A percentile compares a stretch with the other conserved stretches of the same genome.
Conservation (phyloP, 2,888 invertebrate species). For the Drosophila prostipennis region DNA sequence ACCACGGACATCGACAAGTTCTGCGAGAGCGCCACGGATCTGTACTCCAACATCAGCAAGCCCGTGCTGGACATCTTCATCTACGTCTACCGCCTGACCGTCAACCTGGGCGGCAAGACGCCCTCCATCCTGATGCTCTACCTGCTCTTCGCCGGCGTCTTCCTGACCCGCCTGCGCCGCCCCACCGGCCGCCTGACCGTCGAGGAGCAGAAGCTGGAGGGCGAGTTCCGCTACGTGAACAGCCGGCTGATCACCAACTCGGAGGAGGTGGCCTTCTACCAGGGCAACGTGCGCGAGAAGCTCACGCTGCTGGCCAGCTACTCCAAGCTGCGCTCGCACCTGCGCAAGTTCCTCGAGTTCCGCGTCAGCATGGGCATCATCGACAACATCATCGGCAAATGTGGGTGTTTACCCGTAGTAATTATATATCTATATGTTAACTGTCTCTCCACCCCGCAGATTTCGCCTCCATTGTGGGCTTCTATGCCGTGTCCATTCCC, state of each 20-base stretch:
- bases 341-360: constrained; percentile 95
- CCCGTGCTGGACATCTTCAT: constrained; percentile 97
- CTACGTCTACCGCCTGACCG: constrained; percentile 95
- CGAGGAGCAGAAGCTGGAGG: constrained; percentile 98
- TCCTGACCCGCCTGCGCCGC: constrained; percentile 93
- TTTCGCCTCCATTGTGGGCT: constrained; percentile 97
- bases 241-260: constrained; percentile 98
- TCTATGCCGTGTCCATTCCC: constrained; percentile 96
- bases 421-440: too few species aligned
- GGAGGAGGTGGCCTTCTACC: constrained; percentile 91
- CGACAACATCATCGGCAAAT: constrained; percentile 98
- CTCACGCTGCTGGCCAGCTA: constrained; percentile 94
- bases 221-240: constrained; percentile 98
- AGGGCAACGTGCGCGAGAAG: constrained; percentile 94
- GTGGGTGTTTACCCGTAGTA: constrained; percentile 85
- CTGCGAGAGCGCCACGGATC: constrained; percentile 96
- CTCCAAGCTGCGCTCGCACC: constrained; percentile 93
- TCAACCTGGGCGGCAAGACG: constrained; percentile 94
- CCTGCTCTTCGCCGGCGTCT: constrained; percentile 92
- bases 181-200: constrained; percentile 96
- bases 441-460: constrained; percentile 84
- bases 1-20: constrained; percentile 99
- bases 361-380: constrained; percentile 95
- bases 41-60: constrained; percentile 98
- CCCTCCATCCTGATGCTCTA: constrained; percentile 95